These are phyloP conservation scores for Passerina amoena DNA, from an alignment of 2,113 vertebrate genomes.

Conservation along the genomic window DNA sequence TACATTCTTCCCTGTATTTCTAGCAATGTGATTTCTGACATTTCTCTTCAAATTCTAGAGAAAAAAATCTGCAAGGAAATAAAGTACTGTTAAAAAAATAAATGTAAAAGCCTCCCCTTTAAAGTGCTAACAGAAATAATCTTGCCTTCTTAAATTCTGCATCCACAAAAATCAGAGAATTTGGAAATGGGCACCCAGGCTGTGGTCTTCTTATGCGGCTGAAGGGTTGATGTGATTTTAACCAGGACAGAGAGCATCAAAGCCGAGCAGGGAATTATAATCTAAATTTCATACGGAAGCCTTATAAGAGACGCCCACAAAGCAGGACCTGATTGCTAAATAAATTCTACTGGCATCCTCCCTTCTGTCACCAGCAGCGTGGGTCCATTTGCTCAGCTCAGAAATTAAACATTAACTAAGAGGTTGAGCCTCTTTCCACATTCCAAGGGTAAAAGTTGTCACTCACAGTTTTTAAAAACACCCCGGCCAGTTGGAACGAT, in stretches of 20 bases:
- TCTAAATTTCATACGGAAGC: constrained; percentile 6
- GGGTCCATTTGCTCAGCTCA: constrained; percentile 14
- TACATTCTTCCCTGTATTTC: background rate
- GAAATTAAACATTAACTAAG: constrained; percentile 27
- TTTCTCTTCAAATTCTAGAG: background rate
- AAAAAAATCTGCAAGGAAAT: background rate
- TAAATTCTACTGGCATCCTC: constrained; percentile 26
- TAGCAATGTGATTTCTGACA: background rate
- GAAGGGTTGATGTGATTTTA: background rate
- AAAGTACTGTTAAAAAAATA: background rate
- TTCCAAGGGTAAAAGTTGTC: constrained; percentile 30
- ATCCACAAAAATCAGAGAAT: background rate
- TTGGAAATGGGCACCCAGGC: background rate
- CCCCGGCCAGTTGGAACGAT: background rate
- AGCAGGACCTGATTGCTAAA: constrained; percentile 14
- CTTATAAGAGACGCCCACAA: constrained; percentile 26
- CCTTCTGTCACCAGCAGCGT: background rate
- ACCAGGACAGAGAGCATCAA: constrained; percentile 10
- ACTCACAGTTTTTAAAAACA: constrained; percentile 25
- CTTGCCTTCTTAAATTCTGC: constrained; percentile 7
- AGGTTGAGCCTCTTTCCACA: constrained; percentile 16
- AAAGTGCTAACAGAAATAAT: background rate
- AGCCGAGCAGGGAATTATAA: background rate
- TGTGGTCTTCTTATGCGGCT: background rate
- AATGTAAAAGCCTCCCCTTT: background rate